These are phyloP conservation scores for Ostrea denselamellosa DNA, from an alignment of 1,140 invertebrate species.

Conservation along the genomic window DNA sequence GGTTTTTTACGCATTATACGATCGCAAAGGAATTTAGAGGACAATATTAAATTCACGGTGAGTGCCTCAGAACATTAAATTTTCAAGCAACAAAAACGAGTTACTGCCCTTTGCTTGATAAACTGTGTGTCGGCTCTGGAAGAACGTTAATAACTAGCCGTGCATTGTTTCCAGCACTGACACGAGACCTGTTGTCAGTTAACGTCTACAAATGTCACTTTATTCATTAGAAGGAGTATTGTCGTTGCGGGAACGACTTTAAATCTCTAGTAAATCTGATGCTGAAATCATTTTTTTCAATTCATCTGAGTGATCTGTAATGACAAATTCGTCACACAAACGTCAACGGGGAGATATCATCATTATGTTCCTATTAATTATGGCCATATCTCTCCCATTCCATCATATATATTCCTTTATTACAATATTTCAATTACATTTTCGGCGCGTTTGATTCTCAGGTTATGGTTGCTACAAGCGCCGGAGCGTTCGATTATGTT, in stretches of 20 bases:
- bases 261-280: not conserved
- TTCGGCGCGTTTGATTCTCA: conserved; percentile 8
- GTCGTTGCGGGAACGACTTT: not conserved
- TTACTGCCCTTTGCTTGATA: conserved; percentile 5
- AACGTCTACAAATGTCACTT: not conserved
- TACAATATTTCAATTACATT: conserved; percentile 36
- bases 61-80: not conserved
- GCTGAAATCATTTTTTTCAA: not conserved
- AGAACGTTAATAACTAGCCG: too few relatives aligned
- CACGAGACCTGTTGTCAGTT: too few relatives aligned
- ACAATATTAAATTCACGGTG: not conserved
- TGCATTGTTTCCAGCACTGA: too few relatives aligned
- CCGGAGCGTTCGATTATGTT: conserved; percentile 10
- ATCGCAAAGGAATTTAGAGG: conserved; percentile 14
- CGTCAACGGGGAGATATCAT: conserved; percentile 28
- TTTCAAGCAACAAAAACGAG: not conserved
- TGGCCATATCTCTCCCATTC: conserved; percentile 28
- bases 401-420: conserved; percentile 32
- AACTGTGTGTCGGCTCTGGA: not conserved
- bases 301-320: conserved; percentile 34
- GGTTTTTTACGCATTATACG: not conserved
- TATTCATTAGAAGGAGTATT: not conserved
- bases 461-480: not conserved
- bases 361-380: conserved; percentile 30
- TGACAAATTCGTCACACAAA: conserved; percentile 12